Evolutionary conservation across 2,888 invertebrate species (phyloP).

Genomic region (Chaitophorus viminalis): DNA sequence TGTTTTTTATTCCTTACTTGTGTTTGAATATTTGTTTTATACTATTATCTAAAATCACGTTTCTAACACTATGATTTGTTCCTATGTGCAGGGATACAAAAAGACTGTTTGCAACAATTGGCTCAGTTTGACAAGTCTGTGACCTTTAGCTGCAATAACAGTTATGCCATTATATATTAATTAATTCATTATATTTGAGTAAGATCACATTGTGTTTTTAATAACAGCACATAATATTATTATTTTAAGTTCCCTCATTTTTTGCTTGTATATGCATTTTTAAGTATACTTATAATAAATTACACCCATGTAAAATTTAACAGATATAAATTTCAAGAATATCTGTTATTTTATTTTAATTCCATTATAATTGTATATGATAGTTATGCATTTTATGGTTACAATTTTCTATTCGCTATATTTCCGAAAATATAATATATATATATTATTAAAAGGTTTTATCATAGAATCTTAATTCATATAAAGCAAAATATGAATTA

Average conservation of each 20-base stretch:
- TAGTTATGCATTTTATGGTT: background rate
- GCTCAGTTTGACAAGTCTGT: conserved; percentile 49
- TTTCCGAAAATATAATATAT: conserved; percentile 7
- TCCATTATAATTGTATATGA: background rate
- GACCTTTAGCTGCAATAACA: conserved; percentile 27
- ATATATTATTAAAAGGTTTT: background rate
- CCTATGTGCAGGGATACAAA: conserved; percentile 49
- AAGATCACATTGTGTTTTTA: background rate
- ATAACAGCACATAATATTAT: background rate
- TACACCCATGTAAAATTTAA: background rate
- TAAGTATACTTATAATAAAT: background rate
- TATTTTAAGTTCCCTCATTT: background rate
- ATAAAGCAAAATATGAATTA: background rate
- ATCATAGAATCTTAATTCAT: background rate
- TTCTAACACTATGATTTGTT: conserved; percentile 43
- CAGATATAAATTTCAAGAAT: background rate
- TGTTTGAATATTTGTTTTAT: background rate
- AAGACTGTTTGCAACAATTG: conserved; percentile 56
- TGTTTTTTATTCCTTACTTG: background rate
- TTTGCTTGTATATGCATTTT: background rate
- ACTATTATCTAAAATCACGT: background rate
- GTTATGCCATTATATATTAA: background rate
- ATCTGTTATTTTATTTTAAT: background rate
- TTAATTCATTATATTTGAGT: conserved; percentile 27
- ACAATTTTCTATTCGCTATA: background rate